Percentiles rank a stretch among this genome's conserved stretches.
phyloP scores from a whole-genome alignment of 2,113 vertebrate genomes.

The Leucopternis melanops region DNA sequence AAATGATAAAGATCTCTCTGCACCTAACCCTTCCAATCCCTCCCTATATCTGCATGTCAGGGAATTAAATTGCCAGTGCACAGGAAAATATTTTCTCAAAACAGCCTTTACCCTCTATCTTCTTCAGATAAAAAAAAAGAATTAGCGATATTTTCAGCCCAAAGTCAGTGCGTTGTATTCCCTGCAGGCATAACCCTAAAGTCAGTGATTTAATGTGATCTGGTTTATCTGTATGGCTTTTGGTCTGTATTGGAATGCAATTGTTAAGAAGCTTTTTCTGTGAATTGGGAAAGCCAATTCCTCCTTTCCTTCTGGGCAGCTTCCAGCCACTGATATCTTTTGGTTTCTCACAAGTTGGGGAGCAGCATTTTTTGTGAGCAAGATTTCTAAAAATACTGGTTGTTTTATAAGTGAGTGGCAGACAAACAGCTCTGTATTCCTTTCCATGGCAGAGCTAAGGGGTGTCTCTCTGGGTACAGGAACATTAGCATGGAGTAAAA shows the following conservation, averaged over 20 bases:
- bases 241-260: neutral
- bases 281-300: neutral
- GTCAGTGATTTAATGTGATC: neutral
- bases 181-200: neutral
- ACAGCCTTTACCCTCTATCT: neutral
- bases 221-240: neutral
- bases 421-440: neutral
- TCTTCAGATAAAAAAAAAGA: neutral
- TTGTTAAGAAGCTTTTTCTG: neutral
- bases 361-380: neutral
- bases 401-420: neutral
- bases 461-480: neutral
- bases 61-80: neutral
- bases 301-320: neutral
- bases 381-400: neutral
- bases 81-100: neutral
- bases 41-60: neutral
- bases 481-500: neutral
- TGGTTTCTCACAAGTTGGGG: neutral
- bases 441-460: neutral
- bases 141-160: neutral
- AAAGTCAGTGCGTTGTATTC: neutral
- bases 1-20: neutral
- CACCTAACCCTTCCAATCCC: neutral
- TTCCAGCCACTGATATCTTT: neutral